A percentile compares a stretch with the other conserved stretches of the same genome.
phyloP scores from a whole-genome alignment of 2,113 vertebrate genomes.

The Periophthalmodon schlosseri region DNA sequence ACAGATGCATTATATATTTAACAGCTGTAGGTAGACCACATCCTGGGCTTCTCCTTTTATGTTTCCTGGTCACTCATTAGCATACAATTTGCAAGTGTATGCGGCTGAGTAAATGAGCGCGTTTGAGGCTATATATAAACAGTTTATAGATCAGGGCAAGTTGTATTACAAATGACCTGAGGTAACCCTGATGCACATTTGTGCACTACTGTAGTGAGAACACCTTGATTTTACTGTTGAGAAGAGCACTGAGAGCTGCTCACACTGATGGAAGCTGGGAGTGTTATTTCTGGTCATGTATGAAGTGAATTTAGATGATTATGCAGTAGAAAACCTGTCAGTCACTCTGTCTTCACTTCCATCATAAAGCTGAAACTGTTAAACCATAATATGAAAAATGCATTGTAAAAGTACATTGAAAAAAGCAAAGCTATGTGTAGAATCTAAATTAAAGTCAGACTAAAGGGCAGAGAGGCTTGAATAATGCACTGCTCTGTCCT shows the following conservation, averaged over 20 bases:
- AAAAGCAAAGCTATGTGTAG: background rate
- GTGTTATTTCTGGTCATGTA: background rate
- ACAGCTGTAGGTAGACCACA: slow-evolving; percentile 74
- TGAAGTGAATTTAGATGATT: background rate
- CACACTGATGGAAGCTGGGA: background rate
- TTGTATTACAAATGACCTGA: slow-evolving; percentile 11
- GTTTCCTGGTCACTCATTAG: slow-evolving; percentile 64
- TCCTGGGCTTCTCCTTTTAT: slow-evolving; percentile 55
- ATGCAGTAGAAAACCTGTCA: no score
- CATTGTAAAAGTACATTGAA: background rate
- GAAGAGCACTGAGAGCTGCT: background rate
- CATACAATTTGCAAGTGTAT: slow-evolving; percentile 48
- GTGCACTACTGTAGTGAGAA: background rate
- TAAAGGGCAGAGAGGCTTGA: background rate
- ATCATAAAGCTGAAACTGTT: background rate
- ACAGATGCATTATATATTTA: slow-evolving; percentile 81
- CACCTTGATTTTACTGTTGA: background rate
- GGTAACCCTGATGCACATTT: slow-evolving; percentile 3
- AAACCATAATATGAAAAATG: background rate
- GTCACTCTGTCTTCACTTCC: background rate
- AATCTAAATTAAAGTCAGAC: background rate
- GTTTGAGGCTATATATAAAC: slow-evolving; percentile 12
- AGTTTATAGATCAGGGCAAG: slow-evolving; percentile 5
- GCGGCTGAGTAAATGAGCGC: slow-evolving; percentile 7
- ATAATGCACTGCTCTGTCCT: slow-evolving; percentile 5